phyloP scores from a whole-genome alignment of 2,113 vertebrate genomes.

The Phylloscopus whistleri region DNA sequence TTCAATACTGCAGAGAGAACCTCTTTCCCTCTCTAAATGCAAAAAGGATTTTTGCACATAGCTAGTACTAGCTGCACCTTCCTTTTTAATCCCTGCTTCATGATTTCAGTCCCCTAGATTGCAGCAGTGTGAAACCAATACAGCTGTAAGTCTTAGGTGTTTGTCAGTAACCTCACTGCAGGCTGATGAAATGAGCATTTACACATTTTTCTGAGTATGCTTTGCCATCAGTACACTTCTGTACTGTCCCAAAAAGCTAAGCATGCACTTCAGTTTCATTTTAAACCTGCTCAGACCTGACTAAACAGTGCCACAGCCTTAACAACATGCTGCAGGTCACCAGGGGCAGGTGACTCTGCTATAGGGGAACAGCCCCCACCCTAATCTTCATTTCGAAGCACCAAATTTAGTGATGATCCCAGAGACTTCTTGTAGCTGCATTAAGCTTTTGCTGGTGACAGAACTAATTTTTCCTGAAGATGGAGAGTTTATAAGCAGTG shows the following conservation, averaged over 20 bases:
- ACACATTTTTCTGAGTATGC: fast-evolving
- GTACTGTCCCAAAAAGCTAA: background rate
- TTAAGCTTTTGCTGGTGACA: background rate
- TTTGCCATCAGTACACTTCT: background rate
- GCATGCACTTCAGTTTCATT: background rate
- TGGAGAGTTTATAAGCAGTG: background rate
- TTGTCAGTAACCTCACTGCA: background rate
- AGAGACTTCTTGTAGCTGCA: background rate
- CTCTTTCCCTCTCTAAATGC: background rate
- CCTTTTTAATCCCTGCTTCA: background rate
- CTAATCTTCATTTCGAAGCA: background rate
- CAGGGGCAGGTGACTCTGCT: background rate
- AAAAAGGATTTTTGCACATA: background rate
- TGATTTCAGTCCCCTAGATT: background rate
- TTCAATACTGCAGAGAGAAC: background rate
- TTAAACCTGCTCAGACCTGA: background rate
- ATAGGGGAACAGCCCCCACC: fast-evolving
- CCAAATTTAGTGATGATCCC: background rate
- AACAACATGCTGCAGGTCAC: background rate
- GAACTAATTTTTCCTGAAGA: background rate
- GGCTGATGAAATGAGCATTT: background rate
- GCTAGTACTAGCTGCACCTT: background rate
- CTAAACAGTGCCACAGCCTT: background rate
- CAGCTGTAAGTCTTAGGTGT: background rate
- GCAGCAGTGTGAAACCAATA: background rate